These are phyloP conservation scores for Lepus europaeus DNA, from an alignment of 2,113 vertebrate genomes.

Conservation along the genomic window DNA sequence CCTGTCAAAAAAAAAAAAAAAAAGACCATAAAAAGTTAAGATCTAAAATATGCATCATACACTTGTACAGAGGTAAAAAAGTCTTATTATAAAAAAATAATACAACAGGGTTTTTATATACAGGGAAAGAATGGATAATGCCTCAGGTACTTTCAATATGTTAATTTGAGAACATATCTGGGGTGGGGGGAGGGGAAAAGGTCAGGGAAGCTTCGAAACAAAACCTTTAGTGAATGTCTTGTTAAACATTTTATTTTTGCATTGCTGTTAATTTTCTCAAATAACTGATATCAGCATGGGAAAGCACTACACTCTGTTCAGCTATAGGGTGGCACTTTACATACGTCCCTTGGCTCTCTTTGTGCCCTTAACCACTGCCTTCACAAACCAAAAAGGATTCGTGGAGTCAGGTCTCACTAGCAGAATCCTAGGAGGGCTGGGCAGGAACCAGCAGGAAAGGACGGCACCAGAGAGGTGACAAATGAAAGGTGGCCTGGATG, in stretches of 20 bases:
- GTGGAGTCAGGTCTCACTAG: background rate
- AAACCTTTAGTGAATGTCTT: slow-evolving; percentile 90
- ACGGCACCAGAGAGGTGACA: slow-evolving; percentile 39
- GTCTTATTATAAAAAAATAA: slow-evolving; percentile 94
- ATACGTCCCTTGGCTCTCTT: slow-evolving; percentile 84
- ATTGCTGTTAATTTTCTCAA: slow-evolving; percentile 88
- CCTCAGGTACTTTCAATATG: slow-evolving; percentile 97
- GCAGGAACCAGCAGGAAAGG: background rate
- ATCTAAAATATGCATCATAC: slow-evolving; percentile 99
- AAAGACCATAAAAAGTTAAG: slow-evolving; percentile 88
- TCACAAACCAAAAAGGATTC: slow-evolving; percentile 79
- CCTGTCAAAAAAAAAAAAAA: too few relatives aligned
- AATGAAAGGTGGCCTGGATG: slow-evolving; percentile 62
- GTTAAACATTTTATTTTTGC: slow-evolving; percentile 74
- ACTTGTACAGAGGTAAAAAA: slow-evolving; percentile 98
- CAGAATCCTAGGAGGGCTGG: slow-evolving; percentile 63
- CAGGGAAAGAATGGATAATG: slow-evolving; percentile 92
- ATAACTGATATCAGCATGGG: slow-evolving; percentile 89
- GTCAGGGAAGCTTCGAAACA: slow-evolving; percentile 84
- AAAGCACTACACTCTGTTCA: slow-evolving; percentile 85
- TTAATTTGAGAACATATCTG: slow-evolving; percentile 93
- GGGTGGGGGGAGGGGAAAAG: background rate
- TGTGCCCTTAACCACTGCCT: slow-evolving; percentile 87
- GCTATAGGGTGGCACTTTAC: slow-evolving; percentile 90
- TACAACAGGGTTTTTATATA: slow-evolving; percentile 93